Base-by-base conservation (phyloP, 1,140 invertebrate genomes). In the Euwallacea similis region DNA sequence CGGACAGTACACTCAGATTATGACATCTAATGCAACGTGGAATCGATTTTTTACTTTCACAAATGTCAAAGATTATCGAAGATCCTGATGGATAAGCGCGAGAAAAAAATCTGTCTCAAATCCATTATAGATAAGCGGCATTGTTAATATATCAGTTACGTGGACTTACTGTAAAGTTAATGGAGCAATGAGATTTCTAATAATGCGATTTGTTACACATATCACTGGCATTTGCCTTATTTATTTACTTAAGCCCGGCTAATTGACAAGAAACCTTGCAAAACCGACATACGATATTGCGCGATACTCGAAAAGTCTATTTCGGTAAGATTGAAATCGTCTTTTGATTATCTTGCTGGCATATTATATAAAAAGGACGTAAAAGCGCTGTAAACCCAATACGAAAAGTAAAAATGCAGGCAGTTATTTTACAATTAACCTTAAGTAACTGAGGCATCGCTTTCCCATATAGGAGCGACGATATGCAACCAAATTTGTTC, bases 391-490 rank as follows among this genome's bases (percentile, higher is more conserved):
- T 58, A 58, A 58, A 58, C 55, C n/a, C n/a, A 58, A 58, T 58
- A 58, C 59, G 46, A 50, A 50, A 11, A 50, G 13, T 43, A 61
- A 41, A 43, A 61, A 61, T 61, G 59, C 59, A 43, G 7, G 59
- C 59, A 61, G 59, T 61, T 61, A 61, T 61, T 61, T 61, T 61
- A 61, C 59, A 61, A 61, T 61, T 61, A 61, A 61, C 59, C 59
- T 61, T 58, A 58, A 58, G 16, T 41, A 61, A 61, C 10, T 61
- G 42, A 41, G 21, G 59, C 59, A 61, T 13, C 33, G 21, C 21
- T 61, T 61, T 61, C 59, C 59, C 59, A 61, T 61, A 61, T 61
- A 42, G 42, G 7, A 10, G 7, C 42, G 11, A 43, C 21, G 8
- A 61, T 43, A 15, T 16, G 21, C 55, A 10, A 11, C 21, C 11